These are phyloP conservation scores for Chloromyia formosa DNA, from an alignment of 2,888 invertebrate genomes.

Conservation along the genomic window DNA sequence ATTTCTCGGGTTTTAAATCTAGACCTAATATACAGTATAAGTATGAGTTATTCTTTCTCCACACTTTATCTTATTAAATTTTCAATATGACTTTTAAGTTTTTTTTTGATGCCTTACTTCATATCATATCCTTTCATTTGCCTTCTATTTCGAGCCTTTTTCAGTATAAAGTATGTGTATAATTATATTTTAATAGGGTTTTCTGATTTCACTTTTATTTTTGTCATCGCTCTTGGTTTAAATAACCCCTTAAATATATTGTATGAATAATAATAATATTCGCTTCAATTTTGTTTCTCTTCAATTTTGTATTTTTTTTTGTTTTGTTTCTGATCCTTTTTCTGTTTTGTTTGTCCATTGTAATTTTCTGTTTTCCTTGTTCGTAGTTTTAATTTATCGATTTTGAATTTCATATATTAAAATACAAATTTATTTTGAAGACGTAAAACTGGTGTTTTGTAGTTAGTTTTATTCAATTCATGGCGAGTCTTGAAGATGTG, in stretches of 20 bases:
- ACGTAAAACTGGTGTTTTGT: too few species aligned
- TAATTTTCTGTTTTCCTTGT: too few species aligned
- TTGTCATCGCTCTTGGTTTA: constrained; percentile 28
- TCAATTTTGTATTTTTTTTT: neutral
- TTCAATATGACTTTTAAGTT: neutral
- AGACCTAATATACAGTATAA: constrained; percentile 18
- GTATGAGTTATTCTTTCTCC: neutral
- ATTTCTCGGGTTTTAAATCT: too few species aligned
- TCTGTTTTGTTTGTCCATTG: neutral
- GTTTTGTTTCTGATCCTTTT: neutral
- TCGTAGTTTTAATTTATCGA: too few species aligned
- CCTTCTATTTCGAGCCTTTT: neutral
- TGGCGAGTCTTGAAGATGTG: too few species aligned
- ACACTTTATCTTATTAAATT: neutral
- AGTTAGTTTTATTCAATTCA: too few species aligned
- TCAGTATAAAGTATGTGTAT: constrained; percentile 6
- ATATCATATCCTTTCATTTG: neutral
- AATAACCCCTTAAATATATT: constrained; percentile 31
- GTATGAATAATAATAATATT: constrained; percentile 18
- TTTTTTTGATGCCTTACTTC: neutral
- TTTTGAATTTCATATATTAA: too few species aligned
- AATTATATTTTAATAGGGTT: neutral
- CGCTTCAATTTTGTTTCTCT: constrained; percentile 9
- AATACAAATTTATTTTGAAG: too few species aligned
- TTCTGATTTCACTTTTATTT: constrained; percentile 2